Conservation (phyloP, 2,113 vertebrate genomes). For the Lophura nycthemera region DNA sequence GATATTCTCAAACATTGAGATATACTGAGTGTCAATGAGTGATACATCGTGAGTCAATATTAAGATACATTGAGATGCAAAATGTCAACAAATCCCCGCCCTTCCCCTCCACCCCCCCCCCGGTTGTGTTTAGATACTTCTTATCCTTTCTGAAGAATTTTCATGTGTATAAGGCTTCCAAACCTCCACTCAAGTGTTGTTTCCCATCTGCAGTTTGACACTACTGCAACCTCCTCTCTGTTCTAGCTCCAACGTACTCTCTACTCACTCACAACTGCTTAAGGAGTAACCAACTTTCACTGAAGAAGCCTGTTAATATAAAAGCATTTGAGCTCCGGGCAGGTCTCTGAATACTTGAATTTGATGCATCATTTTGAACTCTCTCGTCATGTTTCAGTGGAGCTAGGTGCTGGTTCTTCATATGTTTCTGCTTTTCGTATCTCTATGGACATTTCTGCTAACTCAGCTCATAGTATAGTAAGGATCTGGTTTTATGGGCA, state of each 20-base stretch:
- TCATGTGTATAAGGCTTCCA: not conserved
- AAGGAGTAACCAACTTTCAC: not conserved
- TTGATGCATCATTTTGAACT: not conserved
- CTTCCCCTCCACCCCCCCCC: not conserved
- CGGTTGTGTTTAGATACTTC: not conserved
- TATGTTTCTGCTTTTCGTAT: not conserved
- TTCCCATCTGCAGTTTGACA: fast-evolving
- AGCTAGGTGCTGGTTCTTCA: not conserved
- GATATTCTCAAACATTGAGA: not conserved
- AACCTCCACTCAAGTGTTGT: not conserved
- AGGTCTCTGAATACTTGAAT: not conserved
- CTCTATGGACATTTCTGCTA: not conserved
- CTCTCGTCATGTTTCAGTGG: not conserved
- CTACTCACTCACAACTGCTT: not conserved
- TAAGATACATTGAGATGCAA: too few species aligned
- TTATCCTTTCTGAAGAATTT: not conserved
- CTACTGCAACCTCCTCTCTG: not conserved
- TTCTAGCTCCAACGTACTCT: not conserved
- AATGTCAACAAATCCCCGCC: not conserved
- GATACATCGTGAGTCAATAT: too few species aligned
- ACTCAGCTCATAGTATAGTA: not conserved
- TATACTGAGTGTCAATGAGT: too few species aligned
- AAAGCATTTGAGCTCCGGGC: not conserved
- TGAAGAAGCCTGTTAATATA: not conserved
- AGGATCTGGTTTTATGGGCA: not conserved